Base-by-base conservation (phyloP, 2,113 vertebrate genomes). In the Tauraco erythrolophus region DNA sequence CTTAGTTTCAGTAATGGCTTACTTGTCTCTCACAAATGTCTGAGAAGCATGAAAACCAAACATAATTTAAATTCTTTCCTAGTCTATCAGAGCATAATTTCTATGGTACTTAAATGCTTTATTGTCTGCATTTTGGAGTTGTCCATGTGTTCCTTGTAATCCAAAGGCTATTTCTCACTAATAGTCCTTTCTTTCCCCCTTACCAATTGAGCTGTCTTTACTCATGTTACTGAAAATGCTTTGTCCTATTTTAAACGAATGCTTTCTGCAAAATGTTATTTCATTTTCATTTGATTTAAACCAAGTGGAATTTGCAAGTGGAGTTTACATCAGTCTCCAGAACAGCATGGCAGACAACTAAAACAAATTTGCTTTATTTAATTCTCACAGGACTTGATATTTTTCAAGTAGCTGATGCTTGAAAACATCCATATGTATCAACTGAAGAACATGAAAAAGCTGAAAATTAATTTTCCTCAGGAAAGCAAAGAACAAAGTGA, bases 281-380 rank as follows among this genome's bases (percentile, higher is more conserved):
- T 97, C 60, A 79, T 96, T 96, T 98, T 96, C 19, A 84, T 88
- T 91, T 93, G 16, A 95, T 95, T 97, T 95, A 97, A 97, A 81
- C 60, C 43, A 94, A 35, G 66, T 85, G 85, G 69, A 97, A 91
- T 96, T 95, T 94, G 37, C 85, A 95, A 93, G 65, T 33, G 33
- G 51, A 93, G 84, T 95, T 94, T 96, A 53, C 57, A 78, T 88
- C 30, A 35, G 53, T 57, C 70, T 94, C 68, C 91, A 95, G 89
- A 97, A 97, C 70, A 61, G 31, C 84, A 96, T 18, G 33, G 19
- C 19, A 89, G 92, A 84, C 57, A 91, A 93, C 45, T 95, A 94
- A 97, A 96, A 43, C 27, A 87, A 94, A 92, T 94, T 94, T 96
- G 25, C 25, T 92, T 86, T 95, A 84, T 76, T 75, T 92, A 96